Evolutionary conservation across 2,888 invertebrate species (phyloP).

Genomic region (Mallateleia sp.): DNA sequence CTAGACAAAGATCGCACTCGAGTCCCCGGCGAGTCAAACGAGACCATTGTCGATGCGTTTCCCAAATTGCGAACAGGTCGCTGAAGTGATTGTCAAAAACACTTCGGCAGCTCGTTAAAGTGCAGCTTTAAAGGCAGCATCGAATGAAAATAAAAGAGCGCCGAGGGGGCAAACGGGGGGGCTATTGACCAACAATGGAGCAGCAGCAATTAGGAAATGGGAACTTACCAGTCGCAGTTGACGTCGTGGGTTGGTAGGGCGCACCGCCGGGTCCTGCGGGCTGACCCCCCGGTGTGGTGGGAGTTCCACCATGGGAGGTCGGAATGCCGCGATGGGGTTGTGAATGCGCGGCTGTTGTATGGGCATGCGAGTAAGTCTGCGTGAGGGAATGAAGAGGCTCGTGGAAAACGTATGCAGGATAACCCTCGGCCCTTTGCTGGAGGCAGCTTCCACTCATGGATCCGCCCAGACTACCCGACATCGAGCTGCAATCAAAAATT

Average conservation of each 20-base stretch:
- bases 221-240: slow-evolving; percentile 92
- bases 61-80: slow-evolving; percentile 47
- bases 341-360: slow-evolving; percentile 94
- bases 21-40: no score
- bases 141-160: slow-evolving; percentile 32
- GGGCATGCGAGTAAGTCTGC: slow-evolving; percentile 93
- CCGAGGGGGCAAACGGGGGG: slow-evolving; percentile 19
- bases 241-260: slow-evolving; percentile 90
- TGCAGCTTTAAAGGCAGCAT: slow-evolving; percentile 54
- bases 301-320: slow-evolving; percentile 90
- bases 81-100: slow-evolving; percentile 72
- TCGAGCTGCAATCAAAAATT: no score
- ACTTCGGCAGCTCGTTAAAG: slow-evolving; percentile 71
- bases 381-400: slow-evolving; percentile 95
- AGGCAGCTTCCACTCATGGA: no score
- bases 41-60: slow-evolving; percentile 33
- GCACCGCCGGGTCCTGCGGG: slow-evolving; percentile 90
- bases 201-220: slow-evolving; percentile 81
- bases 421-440: slow-evolving; percentile 95
- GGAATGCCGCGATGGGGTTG: slow-evolving; percentile 91
- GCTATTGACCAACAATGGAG: slow-evolving; percentile 76
- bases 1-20: slow-evolving; percentile 56
- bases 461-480: no score
- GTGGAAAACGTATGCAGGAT: slow-evolving; percentile 97
- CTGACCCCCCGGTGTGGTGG: slow-evolving; percentile 91